Base-by-base conservation (phyloP, 2,888 invertebrate species). In the Leptinotarsa juncta region DNA sequence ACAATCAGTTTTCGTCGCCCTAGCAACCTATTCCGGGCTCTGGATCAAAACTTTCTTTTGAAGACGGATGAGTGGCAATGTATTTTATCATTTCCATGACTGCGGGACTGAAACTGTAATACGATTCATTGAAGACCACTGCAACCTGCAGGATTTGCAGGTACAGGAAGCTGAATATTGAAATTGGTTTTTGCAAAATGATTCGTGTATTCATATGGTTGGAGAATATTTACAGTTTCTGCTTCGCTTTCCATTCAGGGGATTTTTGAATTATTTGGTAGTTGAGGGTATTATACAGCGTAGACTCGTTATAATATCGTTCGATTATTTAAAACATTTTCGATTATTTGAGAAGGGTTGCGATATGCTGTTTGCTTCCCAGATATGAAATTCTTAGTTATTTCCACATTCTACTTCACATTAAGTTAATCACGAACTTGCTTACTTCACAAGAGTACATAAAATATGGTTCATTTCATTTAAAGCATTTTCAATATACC, bases 21-120 rank as follows among this genome's bases (percentile, higher is more conserved):
- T 74, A 75, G 78, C 78, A 78, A 78, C 78, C 71, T 65, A 74
- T 74, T 73, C 77, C 78, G 75, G 74, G 62, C 62, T 42, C 32
- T 18, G 18, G 62, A 62, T 32, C 26, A 18, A 32, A 32, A 62
- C 62, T 74, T 67, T 60, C 67, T 65, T 74, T 74, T 66, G 65
- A 71, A 50, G 65, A 57, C n/a, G 67, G 49, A 67, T 67, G 72
- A 67, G 70, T 53, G 48, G 70, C 67, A 72, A 67, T n/a, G 67
- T 57, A 67, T 67, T 69, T 68, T 26, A 73, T 73, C 70, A 73
- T 70, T 67, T 67, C 66, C 67, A 72, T 67, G 66, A 66, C 42
- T 53, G 62, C 15, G 32, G 42, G 62, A 32, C 26, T 3, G 10
- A 32, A n/a, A 18, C 42, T n/a, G 16, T 26, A 62, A 62, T 62